phyloP scores from a whole-genome alignment of 2,888 invertebrate species.

The Dichetophora obliterata region DNA sequence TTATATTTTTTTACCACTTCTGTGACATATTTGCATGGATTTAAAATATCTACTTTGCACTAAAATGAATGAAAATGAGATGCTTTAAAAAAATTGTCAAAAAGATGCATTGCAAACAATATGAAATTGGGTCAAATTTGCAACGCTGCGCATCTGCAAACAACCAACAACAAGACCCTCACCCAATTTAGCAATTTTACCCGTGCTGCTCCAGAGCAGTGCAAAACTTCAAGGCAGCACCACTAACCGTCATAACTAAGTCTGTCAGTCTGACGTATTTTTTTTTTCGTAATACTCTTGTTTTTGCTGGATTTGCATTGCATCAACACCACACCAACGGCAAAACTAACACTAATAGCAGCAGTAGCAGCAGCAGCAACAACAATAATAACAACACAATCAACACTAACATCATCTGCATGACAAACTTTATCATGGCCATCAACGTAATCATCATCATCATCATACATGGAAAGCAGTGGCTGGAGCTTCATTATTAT shows the following conservation, averaged over 20 bases:
- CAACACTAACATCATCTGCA: not conserved
- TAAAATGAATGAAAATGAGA: not conserved
- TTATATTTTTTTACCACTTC: not conserved
- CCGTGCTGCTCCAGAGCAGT: no score
- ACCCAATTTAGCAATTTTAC: not conserved
- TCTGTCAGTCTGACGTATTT: not conserved
- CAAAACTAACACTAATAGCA: not conserved
- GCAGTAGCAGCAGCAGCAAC: not conserved
- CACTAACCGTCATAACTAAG: not conserved
- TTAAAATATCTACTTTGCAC: not conserved
- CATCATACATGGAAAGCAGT: not conserved
- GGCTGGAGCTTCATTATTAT: not conserved
- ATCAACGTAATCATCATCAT: not conserved
- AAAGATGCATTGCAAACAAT: slow-evolving; percentile 34
- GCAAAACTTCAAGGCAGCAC: not conserved
- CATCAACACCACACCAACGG: not conserved
- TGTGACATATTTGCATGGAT: not conserved
- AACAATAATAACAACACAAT: not conserved
- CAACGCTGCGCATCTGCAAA: slow-evolving; percentile 32
- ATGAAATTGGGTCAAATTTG: slow-evolving; percentile 50
- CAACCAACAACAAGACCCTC: not conserved
- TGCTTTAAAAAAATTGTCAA: slow-evolving; percentile 5
- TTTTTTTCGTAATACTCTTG: not conserved
- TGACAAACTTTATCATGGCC: not conserved
- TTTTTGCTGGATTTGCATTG: not conserved